Conservation (phyloP, 2,888 invertebrate genomes). For the Hemaris fuciformis region DNA sequence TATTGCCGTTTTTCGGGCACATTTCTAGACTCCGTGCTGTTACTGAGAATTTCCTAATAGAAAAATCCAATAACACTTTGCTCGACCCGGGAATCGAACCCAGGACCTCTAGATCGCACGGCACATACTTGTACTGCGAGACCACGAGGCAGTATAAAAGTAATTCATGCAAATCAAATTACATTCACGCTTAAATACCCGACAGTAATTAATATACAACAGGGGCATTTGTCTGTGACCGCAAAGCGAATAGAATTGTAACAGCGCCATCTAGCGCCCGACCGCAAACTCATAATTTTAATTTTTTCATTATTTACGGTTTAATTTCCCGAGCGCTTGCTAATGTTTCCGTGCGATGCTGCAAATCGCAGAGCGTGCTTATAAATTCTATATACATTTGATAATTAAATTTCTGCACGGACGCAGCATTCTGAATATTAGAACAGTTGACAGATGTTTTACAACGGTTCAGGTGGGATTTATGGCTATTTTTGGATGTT, state of each 20-base stretch:
- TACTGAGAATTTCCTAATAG: no score
- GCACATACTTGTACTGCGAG: no score
- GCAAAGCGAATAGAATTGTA: neutral
- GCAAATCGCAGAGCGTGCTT: slow-evolving; percentile 26
- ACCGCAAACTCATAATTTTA: slow-evolving; percentile 17
- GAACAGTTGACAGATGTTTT: neutral
- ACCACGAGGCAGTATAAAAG: no score
- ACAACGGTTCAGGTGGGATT: neutral
- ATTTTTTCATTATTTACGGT: slow-evolving; percentile 65
- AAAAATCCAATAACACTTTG: no score
- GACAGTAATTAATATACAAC: neutral
- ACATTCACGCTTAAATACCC: neutral
- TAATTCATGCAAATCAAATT: neutral
- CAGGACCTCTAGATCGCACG: no score
- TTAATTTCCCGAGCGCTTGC: slow-evolving; percentile 53
- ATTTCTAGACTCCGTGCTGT: no score
- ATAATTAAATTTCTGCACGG: neutral
- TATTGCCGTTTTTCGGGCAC: no score
- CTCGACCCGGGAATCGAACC: no score
- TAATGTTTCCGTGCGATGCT: slow-evolving; percentile 31
- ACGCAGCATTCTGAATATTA: neutral
- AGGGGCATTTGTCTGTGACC: neutral
- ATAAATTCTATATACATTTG: slow-evolving; percentile 20
- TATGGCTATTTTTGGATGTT: neutral
- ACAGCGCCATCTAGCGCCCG: neutral